Base-by-base conservation (phyloP, 1,140 invertebrate genomes). In the Saccostrea glomerata region DNA sequence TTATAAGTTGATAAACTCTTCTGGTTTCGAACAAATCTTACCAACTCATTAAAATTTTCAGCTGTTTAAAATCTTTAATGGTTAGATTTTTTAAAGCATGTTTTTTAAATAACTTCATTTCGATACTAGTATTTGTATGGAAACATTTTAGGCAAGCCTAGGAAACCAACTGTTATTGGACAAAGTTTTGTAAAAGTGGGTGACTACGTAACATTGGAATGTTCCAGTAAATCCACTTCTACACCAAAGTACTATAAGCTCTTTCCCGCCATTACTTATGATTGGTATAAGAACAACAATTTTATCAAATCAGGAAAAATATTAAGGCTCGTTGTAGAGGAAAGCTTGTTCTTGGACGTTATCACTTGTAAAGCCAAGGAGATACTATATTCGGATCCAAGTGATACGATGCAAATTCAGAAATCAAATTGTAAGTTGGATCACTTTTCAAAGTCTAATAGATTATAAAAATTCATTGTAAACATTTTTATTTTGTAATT, bases 221-320 rank as follows among this genome's bases (percentile, higher is more conserved):
- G 70, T 36, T 77, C 11, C 25, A 77, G 70, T 15, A 17, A 12
- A 2, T 77, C 70, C 13, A 17, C 70, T 77, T 77, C 70, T 25
- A 13, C 30, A 6, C 70, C 70, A 30, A 15, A 30, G 3, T 30
- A 30, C 70, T 77, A 77, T 36, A 77, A 77, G 30, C 70, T 2
- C 7, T 77, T 30, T 77, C 70, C 25, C 9, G 9, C 70, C 12
- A 77, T 77, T 25, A 77, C 70, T 15, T 77, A 77, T 25, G 25
- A 77, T 11, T 77, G 70, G 70, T 77, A 30, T 25, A 77, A 30
- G 25, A 77, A 77, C 70, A 30, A 17, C 25, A 77, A 30, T 77
- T 77, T 15, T 17, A 77, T 77, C 11, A 25, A 15, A 77, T 77
- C 70, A 77, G 70, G 70, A 30, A 77, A 77, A 25, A 77, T 77